Conservation (phyloP, 64 coral and sea anemone species). For the Montipora cactus region DNA sequence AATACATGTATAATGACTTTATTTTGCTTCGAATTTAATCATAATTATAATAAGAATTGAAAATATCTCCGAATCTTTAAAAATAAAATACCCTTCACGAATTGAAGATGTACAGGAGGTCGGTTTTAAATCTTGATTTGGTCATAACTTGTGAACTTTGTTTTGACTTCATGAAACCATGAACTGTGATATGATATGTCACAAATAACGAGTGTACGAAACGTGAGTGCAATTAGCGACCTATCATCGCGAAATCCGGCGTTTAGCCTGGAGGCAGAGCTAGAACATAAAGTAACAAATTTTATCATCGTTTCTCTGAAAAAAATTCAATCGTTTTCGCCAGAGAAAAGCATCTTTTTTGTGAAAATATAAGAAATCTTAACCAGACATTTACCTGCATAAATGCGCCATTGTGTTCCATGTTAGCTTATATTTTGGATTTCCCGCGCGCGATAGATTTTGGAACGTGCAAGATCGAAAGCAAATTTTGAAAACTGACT, state of each 20-base stretch:
- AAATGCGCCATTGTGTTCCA: not conserved
- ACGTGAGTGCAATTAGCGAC: not conserved
- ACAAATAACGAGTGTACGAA: no score
- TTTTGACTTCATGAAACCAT: not conserved
- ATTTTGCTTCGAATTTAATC: no score
- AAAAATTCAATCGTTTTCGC: no score
- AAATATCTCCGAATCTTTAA: no score
- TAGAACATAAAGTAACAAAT: not conserved
- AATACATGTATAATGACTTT: no score
- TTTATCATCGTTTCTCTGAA: no score
- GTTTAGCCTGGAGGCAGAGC: not conserved
- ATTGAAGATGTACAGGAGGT: not conserved
- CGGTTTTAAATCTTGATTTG: not conserved
- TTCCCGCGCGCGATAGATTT: conserved; percentile 33
- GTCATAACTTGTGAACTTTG: not conserved
- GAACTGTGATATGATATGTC: not conserved
- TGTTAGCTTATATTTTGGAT: not conserved
- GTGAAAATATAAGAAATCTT: not conserved
- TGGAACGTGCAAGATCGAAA: not conserved
- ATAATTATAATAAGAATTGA: no score
- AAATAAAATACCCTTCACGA: no score
- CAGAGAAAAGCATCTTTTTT: not conserved
- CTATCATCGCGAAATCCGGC: not conserved
- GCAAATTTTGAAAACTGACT: not conserved
- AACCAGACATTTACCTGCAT: not conserved